Evolutionary conservation across 1,140 invertebrate species (phyloP), one percentile per base, ranked within the genome.

Genomic region (Calephelis nemesis): DNA sequence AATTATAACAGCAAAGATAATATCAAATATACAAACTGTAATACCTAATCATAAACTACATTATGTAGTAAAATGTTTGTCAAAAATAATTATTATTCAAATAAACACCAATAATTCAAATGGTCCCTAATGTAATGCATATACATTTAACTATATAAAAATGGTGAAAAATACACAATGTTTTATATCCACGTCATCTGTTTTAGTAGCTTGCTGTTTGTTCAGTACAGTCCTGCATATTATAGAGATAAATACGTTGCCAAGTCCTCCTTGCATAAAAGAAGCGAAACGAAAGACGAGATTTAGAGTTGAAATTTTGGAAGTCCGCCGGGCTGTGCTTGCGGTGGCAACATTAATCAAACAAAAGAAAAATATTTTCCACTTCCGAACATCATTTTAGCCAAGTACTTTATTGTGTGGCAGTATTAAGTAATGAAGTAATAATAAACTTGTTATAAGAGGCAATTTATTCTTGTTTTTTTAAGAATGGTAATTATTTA

Each of bases 221-320:
- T 47, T 65, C 39, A 65, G 65, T 52, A 54, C 39, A 58, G n/a
- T 65, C 63, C 19, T 11, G 54, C 54, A 58, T 58, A 84, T 87
- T 87, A 81, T 77, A 79, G 75, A 90, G 84, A 91, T 91, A 88
- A 91, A 83, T 85, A 85, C 81, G 84, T 73, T 91, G 88, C 88
- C 88, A 90, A 89, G 83, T 88, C 86, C 84, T 84, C 70, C 75
- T 73, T 70, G 66, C 72, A 79, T 84, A 88, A 88, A 90, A 89
- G 86, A 87, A 91, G 78, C 81, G 85, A 84, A 88, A 84, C 81
- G 83, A 85, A 84, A 83, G 78, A 68, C 64, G 73, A 84, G 86
- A 91, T 91, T 90, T 90, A 90, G 69, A 78, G 84, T 75, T 79
- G 77, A 88, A 89, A 89, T 90, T 91, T 91, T 91, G 88, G 88